Evolutionary conservation across 2,113 vertebrate species (phyloP).

Genomic region (Ammodytes dubius): DNA sequence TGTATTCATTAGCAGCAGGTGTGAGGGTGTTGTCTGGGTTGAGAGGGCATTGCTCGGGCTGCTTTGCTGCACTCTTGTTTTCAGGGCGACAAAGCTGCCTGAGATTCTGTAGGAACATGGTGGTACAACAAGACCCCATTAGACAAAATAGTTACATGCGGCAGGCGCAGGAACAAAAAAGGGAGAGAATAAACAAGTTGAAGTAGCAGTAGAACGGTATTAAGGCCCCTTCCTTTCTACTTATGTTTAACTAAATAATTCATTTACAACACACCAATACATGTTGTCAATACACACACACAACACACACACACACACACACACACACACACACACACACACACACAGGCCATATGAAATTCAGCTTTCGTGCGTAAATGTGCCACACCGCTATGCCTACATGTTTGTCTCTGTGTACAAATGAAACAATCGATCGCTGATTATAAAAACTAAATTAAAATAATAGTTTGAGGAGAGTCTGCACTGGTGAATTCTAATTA

Average conservation of each 20-base stretch:
- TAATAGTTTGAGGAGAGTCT: no score
- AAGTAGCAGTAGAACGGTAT: not conserved
- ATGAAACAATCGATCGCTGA: no score
- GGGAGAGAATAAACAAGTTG: not conserved
- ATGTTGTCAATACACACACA: no score
- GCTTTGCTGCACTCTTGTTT: slow-evolving; percentile 56
- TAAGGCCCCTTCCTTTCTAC: not conserved
- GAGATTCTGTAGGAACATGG: slow-evolving; percentile 68
- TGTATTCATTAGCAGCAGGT: slow-evolving; percentile 56
- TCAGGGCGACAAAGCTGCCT: slow-evolving; percentile 72
- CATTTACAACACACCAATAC: not conserved
- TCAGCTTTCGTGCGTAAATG: no score
- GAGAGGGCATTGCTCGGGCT: slow-evolving; percentile 70
- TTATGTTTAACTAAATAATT: not conserved
- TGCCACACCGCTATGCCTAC: no score
- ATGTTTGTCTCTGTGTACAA: no score
- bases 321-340: no score
- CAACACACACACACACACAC: no score
- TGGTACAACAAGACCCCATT: not conserved
- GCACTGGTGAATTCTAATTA: no score
- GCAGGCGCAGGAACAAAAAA: not conserved
- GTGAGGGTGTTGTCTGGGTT: slow-evolving; percentile 57
- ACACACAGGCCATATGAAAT: no score
- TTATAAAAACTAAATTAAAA: no score
- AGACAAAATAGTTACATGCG: not conserved